Percentiles rank a stretch among this genome's conserved stretches.
phyloP scores from a whole-genome alignment of 2,797 vertebrate genomes.

The Paratrypauchen microcephalus region DNA sequence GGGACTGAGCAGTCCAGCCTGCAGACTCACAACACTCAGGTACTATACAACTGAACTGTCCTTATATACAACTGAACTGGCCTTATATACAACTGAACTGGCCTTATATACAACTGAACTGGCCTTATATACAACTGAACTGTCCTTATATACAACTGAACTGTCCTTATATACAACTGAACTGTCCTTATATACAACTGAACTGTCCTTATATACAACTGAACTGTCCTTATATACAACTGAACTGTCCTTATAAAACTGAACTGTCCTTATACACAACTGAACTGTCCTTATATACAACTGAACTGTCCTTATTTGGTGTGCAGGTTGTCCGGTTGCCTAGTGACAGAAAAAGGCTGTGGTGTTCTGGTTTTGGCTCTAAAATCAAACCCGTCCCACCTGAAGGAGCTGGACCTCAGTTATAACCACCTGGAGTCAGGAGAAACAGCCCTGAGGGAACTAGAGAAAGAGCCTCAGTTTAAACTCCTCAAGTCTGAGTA shows the following conservation, averaged over 20 bases:
- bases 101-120: too few relatives aligned
- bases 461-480: not conserved
- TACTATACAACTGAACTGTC: not conserved
- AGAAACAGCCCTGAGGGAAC: not conserved
- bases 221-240: too few relatives aligned
- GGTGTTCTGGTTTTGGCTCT: constrained; percentile 21
- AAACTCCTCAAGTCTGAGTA: constrained; percentile 19
- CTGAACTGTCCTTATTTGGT: not conserved
- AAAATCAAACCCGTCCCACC: constrained; percentile 29
- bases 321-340: constrained; percentile 54
- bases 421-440: constrained; percentile 51
- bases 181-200: too few relatives aligned
- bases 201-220: too few relatives aligned
- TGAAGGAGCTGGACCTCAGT: constrained; percentile 49
- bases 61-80: too few relatives aligned
- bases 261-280: too few relatives aligned
- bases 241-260: too few relatives aligned
- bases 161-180: too few relatives aligned
- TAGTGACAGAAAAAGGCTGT: constrained; percentile 30
- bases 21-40: constrained; percentile 41
- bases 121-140: too few relatives aligned
- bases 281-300: too few relatives aligned
- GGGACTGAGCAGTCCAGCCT: constrained; percentile 31
- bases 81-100: too few relatives aligned
- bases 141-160: too few relatives aligned